These are phyloP conservation scores for Rutilus rutilus DNA, from an alignment of 2,113 vertebrate species.

Conservation along the genomic window DNA sequence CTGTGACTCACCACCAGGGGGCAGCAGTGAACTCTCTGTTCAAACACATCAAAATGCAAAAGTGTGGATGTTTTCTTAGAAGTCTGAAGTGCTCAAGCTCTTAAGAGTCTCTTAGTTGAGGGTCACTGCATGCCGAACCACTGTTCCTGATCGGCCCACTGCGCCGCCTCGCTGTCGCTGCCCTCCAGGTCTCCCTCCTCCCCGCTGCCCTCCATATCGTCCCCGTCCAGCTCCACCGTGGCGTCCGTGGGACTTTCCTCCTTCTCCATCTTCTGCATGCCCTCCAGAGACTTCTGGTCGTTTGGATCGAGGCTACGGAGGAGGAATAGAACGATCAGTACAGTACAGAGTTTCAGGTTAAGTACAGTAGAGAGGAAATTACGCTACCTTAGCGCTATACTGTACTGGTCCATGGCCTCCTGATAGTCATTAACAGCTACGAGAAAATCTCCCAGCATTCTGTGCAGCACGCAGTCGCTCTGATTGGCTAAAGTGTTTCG, in stretches of 20 bases:
- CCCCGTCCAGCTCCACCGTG: conserved; percentile 95
- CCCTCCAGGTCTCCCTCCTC: conserved; percentile 97
- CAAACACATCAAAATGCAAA: neutral
- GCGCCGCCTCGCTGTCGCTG: conserved; percentile 96
- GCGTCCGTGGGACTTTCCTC: conserved; percentile 96
- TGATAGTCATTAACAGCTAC: conserved; percentile 97
- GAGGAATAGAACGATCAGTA: neutral
- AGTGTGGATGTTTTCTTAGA: neutral
- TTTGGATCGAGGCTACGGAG: conserved; percentile 90
- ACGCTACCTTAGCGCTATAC: conserved; percentile 92
- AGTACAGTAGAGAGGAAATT: neutral
- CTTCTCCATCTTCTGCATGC: conserved; percentile 99
- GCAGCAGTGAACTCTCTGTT: neutral
- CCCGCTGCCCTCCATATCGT: conserved; percentile 98
- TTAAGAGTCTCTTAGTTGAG: neutral
- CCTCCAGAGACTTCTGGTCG: conserved; percentile 97
- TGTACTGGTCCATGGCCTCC: conserved; percentile 99
- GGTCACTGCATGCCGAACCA: conserved; percentile 98
- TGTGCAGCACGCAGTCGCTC: conserved; percentile 95
- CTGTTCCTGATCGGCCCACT: conserved; percentile 98
- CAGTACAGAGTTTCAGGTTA: neutral
- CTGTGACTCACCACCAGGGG: neutral
- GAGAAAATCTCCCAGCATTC: conserved; percentile 96
- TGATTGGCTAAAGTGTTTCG: conserved; percentile 94
- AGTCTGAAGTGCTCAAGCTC: conserved; percentile 9